A percentile compares a stretch with the other conserved stretches of the same genome.
Evolutionary conservation across 2,888 invertebrate genomes (phyloP).

Genomic region (Deroplatys truncata): DNA sequence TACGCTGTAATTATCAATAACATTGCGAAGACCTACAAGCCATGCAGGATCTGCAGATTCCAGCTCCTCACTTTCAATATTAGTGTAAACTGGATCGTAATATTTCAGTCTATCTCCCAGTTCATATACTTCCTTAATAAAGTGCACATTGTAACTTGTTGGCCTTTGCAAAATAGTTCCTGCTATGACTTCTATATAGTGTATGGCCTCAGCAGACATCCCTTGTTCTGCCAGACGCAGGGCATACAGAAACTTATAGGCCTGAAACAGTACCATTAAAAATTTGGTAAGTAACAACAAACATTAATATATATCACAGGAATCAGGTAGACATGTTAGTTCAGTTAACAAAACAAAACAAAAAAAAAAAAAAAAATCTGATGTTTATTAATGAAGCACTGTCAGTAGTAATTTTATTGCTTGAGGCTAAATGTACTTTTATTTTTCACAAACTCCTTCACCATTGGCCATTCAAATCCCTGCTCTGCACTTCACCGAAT

Average conservation of each 20-base stretch:
- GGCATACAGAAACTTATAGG: constrained; percentile 81
- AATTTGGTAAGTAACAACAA: neutral
- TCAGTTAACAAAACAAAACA: no score
- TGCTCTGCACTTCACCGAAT: no score
- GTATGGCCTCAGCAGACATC: constrained; percentile 70
- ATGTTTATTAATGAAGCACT: no score
- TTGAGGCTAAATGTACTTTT: no score
- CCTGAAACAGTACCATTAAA: constrained; percentile 48
- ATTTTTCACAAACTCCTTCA: no score
- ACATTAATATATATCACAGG: no score
- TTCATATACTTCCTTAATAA: constrained; percentile 44
- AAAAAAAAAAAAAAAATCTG: no score
- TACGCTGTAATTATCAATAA: constrained; percentile 14
- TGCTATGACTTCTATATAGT: constrained; percentile 79
- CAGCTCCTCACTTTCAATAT: constrained; percentile 40
- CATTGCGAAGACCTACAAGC: constrained; percentile 48
- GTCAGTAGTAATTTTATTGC: no score
- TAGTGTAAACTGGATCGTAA: constrained; percentile 59
- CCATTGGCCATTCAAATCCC: no score
- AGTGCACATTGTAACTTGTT: constrained; percentile 33
- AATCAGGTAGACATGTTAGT: no score
- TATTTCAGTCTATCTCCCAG: constrained; percentile 63
- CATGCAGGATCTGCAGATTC: constrained; percentile 50
- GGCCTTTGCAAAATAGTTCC: constrained; percentile 60
- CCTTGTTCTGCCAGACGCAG: constrained; percentile 74